These are phyloP conservation scores for Bombylius discolor DNA, from an alignment of 2,888 invertebrate species.

Conservation along the genomic window DNA sequence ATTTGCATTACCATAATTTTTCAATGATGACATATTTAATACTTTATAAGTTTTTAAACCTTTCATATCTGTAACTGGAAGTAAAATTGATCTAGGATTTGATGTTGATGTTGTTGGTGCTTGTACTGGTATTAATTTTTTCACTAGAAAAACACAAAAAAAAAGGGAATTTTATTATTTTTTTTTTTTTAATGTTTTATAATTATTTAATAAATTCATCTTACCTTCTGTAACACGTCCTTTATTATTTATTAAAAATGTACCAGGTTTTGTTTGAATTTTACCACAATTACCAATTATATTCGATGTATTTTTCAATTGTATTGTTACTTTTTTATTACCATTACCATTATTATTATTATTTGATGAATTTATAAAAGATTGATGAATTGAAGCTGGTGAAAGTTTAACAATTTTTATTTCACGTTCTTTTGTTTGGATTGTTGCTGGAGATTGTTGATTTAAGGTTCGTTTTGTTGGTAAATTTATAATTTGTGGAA, in stretches of 20 bases:
- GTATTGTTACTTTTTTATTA: slow-evolving; percentile 18
- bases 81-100: slow-evolving; percentile 51
- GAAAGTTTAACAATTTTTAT: slow-evolving; percentile 19
- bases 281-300: slow-evolving; percentile 10
- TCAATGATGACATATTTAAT: background rate
- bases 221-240: slow-evolving; percentile 16
- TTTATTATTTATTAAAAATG: slow-evolving; percentile 16
- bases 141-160: slow-evolving; percentile 10
- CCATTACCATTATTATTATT: background rate
- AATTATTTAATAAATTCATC: background rate
- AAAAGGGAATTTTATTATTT: background rate
- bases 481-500: slow-evolving; percentile 17
- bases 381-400: background rate
- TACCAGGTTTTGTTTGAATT: slow-evolving; percentile 18
- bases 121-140: slow-evolving; percentile 19
- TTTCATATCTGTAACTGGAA: slow-evolving; percentile 60
- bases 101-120: slow-evolving; percentile 7
- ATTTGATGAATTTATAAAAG: no score
- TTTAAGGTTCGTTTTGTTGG: slow-evolving; percentile 2
- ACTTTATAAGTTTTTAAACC: slow-evolving; percentile 54
- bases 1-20: background rate
- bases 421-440: slow-evolving; percentile 11
- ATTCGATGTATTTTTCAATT: slow-evolving; percentile 16
- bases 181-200: no score
- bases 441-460: slow-evolving; percentile 2